These are phyloP conservation scores for Nasonia giraulti DNA, from an alignment of 1,140 invertebrate genomes.

Conservation along the genomic window DNA sequence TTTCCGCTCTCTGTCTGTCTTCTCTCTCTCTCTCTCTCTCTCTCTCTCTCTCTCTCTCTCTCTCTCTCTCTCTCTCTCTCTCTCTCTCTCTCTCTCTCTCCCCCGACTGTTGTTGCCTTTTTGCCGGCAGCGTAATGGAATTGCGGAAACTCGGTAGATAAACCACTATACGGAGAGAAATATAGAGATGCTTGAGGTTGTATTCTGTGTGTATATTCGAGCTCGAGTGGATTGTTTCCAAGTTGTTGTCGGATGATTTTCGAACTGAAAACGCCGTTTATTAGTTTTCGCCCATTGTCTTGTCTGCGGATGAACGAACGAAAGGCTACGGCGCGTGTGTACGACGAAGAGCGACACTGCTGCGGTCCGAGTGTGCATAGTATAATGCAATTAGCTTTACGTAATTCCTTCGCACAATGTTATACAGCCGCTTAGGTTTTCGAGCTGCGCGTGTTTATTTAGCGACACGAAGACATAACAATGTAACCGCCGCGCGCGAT, in stretches of 20 bases:
- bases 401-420: background rate
- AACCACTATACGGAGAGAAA: background rate
- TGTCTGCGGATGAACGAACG: background rate
- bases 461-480: background rate
- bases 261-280: background rate
- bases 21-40: background rate
- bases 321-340: too few species aligned
- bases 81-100: background rate
- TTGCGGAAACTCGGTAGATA: background rate
- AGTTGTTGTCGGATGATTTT: background rate
- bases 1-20: background rate
- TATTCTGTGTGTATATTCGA: background rate
- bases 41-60: background rate
- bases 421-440: too few species aligned
- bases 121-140: background rate
- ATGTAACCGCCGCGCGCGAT: background rate
- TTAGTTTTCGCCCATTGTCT: background rate
- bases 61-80: constrained; percentile 3
- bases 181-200: background rate
- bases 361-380: background rate
- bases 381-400: background rate
- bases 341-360: too few species aligned
- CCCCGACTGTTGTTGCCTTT: background rate
- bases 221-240: background rate
- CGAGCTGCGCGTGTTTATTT: background rate